These are phyloP conservation scores for Naja naja DNA, from an alignment of 2,113 vertebrate species.

Conservation along the genomic window DNA sequence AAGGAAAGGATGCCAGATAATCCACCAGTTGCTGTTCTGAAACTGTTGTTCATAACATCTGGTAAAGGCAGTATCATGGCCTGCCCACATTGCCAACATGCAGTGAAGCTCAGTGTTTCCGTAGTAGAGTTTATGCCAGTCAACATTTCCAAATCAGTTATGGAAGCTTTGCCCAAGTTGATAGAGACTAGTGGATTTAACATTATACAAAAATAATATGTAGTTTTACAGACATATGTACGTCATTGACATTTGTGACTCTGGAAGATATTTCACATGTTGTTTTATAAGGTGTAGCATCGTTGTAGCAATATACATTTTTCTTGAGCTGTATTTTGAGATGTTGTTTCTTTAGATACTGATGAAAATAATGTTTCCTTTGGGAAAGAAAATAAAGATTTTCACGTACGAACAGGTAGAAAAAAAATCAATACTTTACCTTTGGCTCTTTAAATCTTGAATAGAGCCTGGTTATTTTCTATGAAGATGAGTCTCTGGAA, in stretches of 20 bases:
- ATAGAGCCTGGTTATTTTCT: slow-evolving; percentile 70
- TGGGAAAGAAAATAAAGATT: slow-evolving; percentile 70
- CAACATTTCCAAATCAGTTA: background rate
- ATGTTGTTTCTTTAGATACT: slow-evolving; percentile 76
- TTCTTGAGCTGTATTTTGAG: slow-evolving; percentile 78
- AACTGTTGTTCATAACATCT: background rate
- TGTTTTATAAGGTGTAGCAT: slow-evolving; percentile 18
- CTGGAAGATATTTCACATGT: slow-evolving; percentile 27
- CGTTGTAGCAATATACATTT: slow-evolving; percentile 42
- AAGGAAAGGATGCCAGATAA: background rate
- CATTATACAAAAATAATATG: background rate
- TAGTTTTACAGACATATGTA: background rate
- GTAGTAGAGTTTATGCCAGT: background rate
- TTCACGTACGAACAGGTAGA: slow-evolving; percentile 80
- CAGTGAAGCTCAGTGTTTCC: background rate
- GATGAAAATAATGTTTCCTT: slow-evolving; percentile 80
- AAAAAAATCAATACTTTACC: slow-evolving; percentile 77
- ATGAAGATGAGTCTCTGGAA: slow-evolving; percentile 74
- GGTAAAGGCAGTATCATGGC: background rate
- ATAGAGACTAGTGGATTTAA: background rate
- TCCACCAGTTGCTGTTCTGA: background rate
- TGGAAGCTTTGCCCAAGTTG: background rate
- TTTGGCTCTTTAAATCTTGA: slow-evolving; percentile 72
- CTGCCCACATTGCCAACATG: background rate
- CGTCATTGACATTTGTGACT: background rate